phyloP scores from a whole-genome alignment of 30 jellyfish, hydroid and myxozoan genomes.

The Aurelia aurita complex sp. Pacific region DNA sequence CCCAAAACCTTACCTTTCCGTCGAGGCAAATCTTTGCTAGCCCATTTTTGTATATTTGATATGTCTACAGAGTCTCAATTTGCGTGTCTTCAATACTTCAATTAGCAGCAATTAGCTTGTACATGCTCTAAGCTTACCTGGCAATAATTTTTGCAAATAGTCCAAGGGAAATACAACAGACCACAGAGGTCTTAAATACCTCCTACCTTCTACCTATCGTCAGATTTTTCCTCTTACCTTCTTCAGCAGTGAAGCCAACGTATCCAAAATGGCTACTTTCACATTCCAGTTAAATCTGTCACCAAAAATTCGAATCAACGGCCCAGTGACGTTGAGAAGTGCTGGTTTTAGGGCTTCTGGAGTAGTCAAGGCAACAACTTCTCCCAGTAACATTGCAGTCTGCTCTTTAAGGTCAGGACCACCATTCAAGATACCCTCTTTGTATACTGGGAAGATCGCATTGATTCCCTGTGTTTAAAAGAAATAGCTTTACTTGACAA shows the following conservation, averaged over 20 bases:
- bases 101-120: no score
- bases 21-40: no score
- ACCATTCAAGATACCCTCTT: conserved; percentile 92
- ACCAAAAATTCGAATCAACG: conserved; percentile 93
- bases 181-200: no score
- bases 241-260: conserved; percentile 70
- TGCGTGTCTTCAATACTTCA: no score
- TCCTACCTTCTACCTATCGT: conserved; percentile 83
- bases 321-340: conserved; percentile 89
- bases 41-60: no score
- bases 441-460: conserved; percentile 89
- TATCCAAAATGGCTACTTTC: conserved; percentile 87
- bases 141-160: no score
- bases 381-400: conserved; percentile 86
- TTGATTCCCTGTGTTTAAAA: conserved; percentile 76
- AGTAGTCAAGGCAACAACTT: conserved; percentile 82
- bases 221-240: conserved; percentile 46
- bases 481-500: no score
- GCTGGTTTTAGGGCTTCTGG: conserved; percentile 96
- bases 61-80: no score
- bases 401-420: conserved; percentile 95
- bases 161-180: no score
- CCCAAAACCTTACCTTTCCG: no score
- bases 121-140: no score
- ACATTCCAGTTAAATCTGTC: conserved; percentile 92